Evolutionary conservation across 2,888 invertebrate genomes (phyloP), one percentile per base, ranked within the genome.

Genomic region (Lasius fuliginosus): DNA sequence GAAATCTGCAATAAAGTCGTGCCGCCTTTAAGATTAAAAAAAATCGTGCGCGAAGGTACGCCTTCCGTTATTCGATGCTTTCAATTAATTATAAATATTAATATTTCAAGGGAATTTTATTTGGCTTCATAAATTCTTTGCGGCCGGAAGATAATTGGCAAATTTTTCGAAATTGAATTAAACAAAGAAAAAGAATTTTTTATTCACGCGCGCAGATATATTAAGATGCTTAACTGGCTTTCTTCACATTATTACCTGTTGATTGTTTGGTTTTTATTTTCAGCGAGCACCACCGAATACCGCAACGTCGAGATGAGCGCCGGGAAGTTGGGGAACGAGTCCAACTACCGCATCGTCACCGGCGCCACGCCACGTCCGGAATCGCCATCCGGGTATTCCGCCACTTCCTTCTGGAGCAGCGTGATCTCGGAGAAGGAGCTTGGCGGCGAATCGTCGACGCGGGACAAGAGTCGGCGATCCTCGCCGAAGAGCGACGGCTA

Each of bases 21-120:
- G 53, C 94, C 94, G 0, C 94, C 94, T 0, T 88, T 94, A 75
- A 86, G 92, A 53, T 53, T 94, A 42, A 94, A 94, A 83, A 94
- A 94, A 82, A 69, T 94, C 9, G 76, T 83, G 4, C 84, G 86
- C 2, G 76, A 85, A 86, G 77, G 89, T 85, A 82, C 71, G 8
- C 15, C 79, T 27, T 71, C 49, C 9, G 15, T 23, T 9, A 42
- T 42, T 58, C 23, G 5, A 79, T 27, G 3, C 46, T 46, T 42
- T 33, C 23, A n/a, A n/a, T 65, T n/a, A 58, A 33, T 8, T 33
- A 23, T 23, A 23, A 23, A 23, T 23, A 23, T 23, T 23, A 23
- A 23, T 23, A 11, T 46, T 33, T 42, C 1, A 9, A 64, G 4
- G 3, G 6, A 11, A 42, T 30, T 23, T 23, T 15, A 30, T 42